Base-by-base conservation (phyloP, 2,888 invertebrate genomes). In the Drosophila antonietae region DNA sequence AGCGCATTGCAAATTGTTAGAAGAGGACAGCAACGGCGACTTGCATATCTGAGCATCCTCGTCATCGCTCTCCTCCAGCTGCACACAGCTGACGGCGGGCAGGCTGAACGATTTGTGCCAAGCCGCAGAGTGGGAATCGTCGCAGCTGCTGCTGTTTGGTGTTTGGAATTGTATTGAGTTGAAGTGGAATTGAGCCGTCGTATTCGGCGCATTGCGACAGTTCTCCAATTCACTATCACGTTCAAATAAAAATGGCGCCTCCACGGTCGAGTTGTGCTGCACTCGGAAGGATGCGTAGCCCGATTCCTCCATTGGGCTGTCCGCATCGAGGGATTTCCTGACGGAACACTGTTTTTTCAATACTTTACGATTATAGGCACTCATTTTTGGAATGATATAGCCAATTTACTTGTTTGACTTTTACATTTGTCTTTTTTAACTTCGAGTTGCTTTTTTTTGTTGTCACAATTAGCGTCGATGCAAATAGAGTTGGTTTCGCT, bases 231-330 rank as follows among this genome's bases (percentile, higher is more conserved):
- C 90, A 37, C 59, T 61, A 44, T 87, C 75, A 23, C 65, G 73
- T 4, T 80, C 82, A 33, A 72, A 70, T 47, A 76, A 89, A 87
- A 81, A 86, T 83, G 87, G 90, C 84, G 90, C 78, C 78, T 86
- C 81, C 60, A 79, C 75, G 70, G 90, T 90, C 53, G 86, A 86
- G 51, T 86, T 86, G 75, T 79, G 90, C 60, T 55, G 69, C 60
- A 31, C 79, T 18, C 70, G 57, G 60, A 86, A 86, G 81, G 86
- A 86, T 59, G 73, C 78, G 68, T 86, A 86, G 3, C 86, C 90
- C 14, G 90, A 86, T 31, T 89, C 90, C 28, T 86, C 90, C 72
- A 86, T 71, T 14, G 20, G 33, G 14, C 31, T 33, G 15, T 88
- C 85, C 6, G 68, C 31, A 37, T 89, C 89, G 12, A 49, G 47